phyloP scores from a whole-genome alignment of 2,888 invertebrate genomes.

The Neoaliturus tenellus region DNA sequence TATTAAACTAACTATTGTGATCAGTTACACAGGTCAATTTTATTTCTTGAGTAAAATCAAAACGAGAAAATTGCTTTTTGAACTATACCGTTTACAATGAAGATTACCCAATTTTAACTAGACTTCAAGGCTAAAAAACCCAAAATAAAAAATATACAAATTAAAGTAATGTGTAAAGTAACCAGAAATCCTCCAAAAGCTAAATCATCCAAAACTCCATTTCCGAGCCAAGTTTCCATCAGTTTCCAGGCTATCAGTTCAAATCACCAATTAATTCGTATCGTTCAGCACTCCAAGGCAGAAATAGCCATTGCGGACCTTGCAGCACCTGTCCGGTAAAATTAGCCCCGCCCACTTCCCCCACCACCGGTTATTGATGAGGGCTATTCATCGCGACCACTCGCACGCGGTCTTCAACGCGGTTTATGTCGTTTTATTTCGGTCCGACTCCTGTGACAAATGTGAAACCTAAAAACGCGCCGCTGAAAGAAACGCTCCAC shows the following conservation, averaged over 20 bases:
- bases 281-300: not conserved
- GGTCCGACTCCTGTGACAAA: slow-evolving; percentile 24
- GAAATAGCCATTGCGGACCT: slow-evolving; percentile 14
- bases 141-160: too few relatives aligned
- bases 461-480: slow-evolving; percentile 21
- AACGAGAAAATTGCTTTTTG: too few relatives aligned
- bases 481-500: slow-evolving; percentile 1
- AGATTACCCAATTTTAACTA: too few relatives aligned
- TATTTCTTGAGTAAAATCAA: too few relatives aligned
- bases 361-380: slow-evolving; percentile 13
- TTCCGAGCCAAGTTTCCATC: not conserved
- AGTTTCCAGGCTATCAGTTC: slow-evolving; percentile 30
- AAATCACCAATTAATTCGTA: slow-evolving; percentile 23
- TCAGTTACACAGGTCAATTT: too few relatives aligned
- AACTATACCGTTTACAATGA: too few relatives aligned
- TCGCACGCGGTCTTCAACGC: not conserved
- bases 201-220: not conserved
- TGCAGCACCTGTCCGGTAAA: slow-evolving; percentile 36
- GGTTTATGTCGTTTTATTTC: slow-evolving; percentile 35
- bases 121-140: too few relatives aligned
- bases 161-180: too few relatives aligned
- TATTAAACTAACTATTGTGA: too few relatives aligned
- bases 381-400: not conserved
- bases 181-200: too few relatives aligned
- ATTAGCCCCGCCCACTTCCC: slow-evolving; percentile 14